phyloP scores from a whole-genome alignment of 2,797 vertebrate species.

The Ciconia nigra region DNA sequence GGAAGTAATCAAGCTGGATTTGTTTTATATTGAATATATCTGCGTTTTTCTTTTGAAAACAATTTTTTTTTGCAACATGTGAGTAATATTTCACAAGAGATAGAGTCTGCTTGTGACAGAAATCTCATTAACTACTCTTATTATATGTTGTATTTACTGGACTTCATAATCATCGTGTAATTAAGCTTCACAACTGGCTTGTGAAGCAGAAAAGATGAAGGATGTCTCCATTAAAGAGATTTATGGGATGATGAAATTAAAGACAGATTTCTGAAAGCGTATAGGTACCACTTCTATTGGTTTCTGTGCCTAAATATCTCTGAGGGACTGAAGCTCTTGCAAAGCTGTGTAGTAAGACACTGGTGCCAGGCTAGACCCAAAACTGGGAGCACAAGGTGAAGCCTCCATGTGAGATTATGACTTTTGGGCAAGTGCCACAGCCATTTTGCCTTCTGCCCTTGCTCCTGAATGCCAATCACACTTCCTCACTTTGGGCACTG shows the following conservation, averaged over 20 bases:
- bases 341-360: background rate
- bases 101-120: conserved; percentile 4
- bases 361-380: background rate
- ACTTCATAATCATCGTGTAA: conserved; percentile 38
- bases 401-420: background rate
- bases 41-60: background rate
- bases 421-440: background rate
- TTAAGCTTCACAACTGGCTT: conserved; percentile 39
- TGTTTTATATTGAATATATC: background rate
- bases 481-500: background rate
- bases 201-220: conserved; percentile 54
- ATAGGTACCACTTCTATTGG: background rate
- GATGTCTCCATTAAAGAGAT: conserved; percentile 32
- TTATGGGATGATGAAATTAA: conserved; percentile 24
- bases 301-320: background rate
- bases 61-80: background rate
- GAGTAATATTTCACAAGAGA: conserved; percentile 21
- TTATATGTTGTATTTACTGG: conserved; percentile 43
- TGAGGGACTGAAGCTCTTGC: background rate
- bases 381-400: background rate
- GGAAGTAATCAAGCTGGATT: background rate
- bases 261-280: background rate
- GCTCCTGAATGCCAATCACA: background rate
- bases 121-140: conserved; percentile 50
- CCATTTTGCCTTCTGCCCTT: background rate